Base-by-base conservation (phyloP, 1,140 invertebrate species). In the Eueides isabella region DNA sequence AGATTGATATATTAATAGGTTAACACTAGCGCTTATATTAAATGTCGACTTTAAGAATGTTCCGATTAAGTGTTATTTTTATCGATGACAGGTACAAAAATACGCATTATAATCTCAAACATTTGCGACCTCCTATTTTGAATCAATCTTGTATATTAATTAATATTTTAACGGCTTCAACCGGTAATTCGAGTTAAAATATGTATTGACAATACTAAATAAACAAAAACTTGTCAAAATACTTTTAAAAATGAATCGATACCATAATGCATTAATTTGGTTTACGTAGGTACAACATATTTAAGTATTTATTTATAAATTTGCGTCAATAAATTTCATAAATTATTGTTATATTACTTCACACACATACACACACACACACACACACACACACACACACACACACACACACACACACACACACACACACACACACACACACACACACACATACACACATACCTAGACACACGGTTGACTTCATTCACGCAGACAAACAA, bases 171-270 rank as follows among this genome's bases (percentile, higher is more conserved):
- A 2, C 41, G 44, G 30, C 31, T 62, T 64, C 44, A 61, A 73
- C 75, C 63, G 71, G 67, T 73, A 70, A 65, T 70, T 77, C 71
- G 19, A 67, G 75, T 70, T 62, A 55, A 55, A 55, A 12, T 55
- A 55, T 44, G 3, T 12, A 23, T 23, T 55, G 3, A 55, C 19
- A 55, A 26, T 26, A 55, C 11, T 23, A n/a, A 55, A 55, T 55
- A 23, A 2, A 11, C 7, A 55, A 26, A 55, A 55, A 55, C 26
- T 26, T 26, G 23, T 55, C 48, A 55, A 23, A 23, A 26, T 23
- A 26, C n/a, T 44, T 12, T n/a, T 19, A 48, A 48, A n/a, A 48
- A 1, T 38, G 12, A 38, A 38, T 38, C n/a, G n/a, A 38, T 38
- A 2, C 35, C 5, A 38, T 38, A 38, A 38, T 38, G 5, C 31